These are phyloP conservation scores for Agonum fuliginosum DNA, from an alignment of 2,888 invertebrate species.

Conservation along the genomic window DNA sequence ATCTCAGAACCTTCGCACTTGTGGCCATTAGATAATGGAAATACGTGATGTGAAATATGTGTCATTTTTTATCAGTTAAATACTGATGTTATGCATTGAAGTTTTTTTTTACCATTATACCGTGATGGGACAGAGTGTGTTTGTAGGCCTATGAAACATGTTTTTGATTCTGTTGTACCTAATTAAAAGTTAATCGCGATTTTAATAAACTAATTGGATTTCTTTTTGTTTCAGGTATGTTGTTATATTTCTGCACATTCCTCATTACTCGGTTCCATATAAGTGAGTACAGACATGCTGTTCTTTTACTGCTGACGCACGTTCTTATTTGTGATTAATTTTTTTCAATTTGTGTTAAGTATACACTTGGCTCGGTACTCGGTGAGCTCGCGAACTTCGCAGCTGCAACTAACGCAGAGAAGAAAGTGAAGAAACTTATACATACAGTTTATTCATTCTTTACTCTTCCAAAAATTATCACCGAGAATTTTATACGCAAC, in stretches of 20 bases:
- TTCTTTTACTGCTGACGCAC: slow-evolving; percentile 42
- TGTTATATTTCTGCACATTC: slow-evolving; percentile 47
- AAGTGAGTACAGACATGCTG: slow-evolving; percentile 49
- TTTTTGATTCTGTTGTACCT: slow-evolving; percentile 2
- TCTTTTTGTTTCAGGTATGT: slow-evolving; percentile 53
- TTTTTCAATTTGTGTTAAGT: slow-evolving; percentile 44
- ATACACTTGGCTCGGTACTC: slow-evolving; percentile 22
- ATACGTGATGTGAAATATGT: too few species aligned
- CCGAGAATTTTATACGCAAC: too few species aligned
- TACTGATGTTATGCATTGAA: too few species aligned
- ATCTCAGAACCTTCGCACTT: too few species aligned
- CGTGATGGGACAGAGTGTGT: too few species aligned
- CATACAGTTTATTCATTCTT: too few species aligned
- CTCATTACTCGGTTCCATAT: slow-evolving; percentile 47
- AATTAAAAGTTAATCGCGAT: slow-evolving; percentile 53
- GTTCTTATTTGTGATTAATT: slow-evolving; percentile 43
- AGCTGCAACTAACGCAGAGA: slow-evolving; percentile 5
- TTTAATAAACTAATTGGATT: slow-evolving; percentile 54
- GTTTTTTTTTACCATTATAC: too few species aligned
- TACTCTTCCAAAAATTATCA: not conserved
- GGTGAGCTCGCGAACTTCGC: not conserved
- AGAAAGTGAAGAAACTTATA: not conserved
- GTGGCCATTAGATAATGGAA: too few species aligned
- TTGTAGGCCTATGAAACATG: slow-evolving; percentile 2
- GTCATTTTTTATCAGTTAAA: too few species aligned